Evolutionary conservation across 1,140 invertebrate species (phyloP), one percentile per base, ranked within the genome.

Genomic region (Marisa cornuarietis): DNA sequence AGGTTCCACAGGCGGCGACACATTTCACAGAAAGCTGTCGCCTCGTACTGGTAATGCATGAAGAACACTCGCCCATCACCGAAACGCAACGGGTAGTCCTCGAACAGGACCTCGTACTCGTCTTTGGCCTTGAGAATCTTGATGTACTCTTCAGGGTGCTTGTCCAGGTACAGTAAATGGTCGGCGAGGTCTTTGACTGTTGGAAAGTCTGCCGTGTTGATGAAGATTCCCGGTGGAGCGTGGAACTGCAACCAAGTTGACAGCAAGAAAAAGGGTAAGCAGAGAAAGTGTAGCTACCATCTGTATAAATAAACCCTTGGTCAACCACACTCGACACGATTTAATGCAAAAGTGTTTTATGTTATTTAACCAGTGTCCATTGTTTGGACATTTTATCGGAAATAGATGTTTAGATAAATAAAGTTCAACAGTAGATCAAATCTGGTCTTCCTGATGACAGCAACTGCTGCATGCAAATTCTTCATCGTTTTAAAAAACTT

Each of bases 131-230:
- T 26, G 14, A 82, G 71, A 49, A 76, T 62, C 31, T 58, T 49
- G 20, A 80, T 31, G 62, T 83, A 83, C 69, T 78, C 73, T 51
- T 77, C 75, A n/a, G 49, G 54, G 74, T 83, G 79, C 13, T n/a
- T 42, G 74, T 78, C 82, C 11, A 85, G 74, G 71, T 82, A 81
- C 26, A 78, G 31, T 0, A 84, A 54, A 73, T 82, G 76, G 18
- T 81, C 76, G 3, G 83, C 83, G 54, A 86, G 73, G 9, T 81
- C 76, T 65, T 78, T 78, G n/a, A 79, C 75, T 51, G 72, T 71
- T n/a, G n/a, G 5, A 72, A 71, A 85, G 69, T 83, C 76, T 2
- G 52, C 51, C 10, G 73, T 79, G 79, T 81, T 76, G 58, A 84
- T 82, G 61, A 68, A 75, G 54, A 63, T 79, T 52, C 51, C 71